A percentile compares a stretch with the other conserved stretches of the same genome.
Conservation (phyloP, 2,113 vertebrate species). For the Forbesichthys agassizii region DNA sequence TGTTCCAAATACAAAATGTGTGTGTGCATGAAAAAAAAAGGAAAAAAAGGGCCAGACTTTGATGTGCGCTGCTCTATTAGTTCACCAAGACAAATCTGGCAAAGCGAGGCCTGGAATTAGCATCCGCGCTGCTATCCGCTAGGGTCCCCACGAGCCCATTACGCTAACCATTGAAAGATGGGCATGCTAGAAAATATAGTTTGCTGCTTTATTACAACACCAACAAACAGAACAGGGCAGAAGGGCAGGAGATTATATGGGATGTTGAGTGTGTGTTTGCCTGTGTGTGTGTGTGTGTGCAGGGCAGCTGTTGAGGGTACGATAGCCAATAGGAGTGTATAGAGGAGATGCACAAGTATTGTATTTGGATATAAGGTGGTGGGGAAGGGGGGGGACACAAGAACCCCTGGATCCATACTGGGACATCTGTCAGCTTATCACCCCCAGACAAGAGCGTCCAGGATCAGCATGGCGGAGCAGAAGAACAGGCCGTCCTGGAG, state of each 20-base stretch:
- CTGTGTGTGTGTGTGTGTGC: conserved; percentile 1
- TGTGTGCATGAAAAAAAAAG: conserved; percentile 17
- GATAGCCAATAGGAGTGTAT: conserved; percentile 24
- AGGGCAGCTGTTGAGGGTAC: conserved; percentile 19
- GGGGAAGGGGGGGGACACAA: conserved; percentile 6
- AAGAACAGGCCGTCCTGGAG: conserved; percentile 67
- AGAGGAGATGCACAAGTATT: conserved; percentile 4
- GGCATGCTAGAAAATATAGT: conserved; percentile 48
- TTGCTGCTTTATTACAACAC: conserved; percentile 44
- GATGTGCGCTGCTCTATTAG: conserved; percentile 49
- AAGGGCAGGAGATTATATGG: conserved; percentile 3
- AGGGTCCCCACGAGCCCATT: conserved; percentile 54
- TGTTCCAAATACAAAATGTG: conserved; percentile 36
- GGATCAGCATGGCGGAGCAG: conserved; percentile 75
- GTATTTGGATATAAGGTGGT: not conserved
- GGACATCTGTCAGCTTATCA: conserved; percentile 78
- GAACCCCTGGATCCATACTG: conserved; percentile 62
- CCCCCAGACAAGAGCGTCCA: conserved; percentile 77
- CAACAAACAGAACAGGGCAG: conserved; percentile 25
- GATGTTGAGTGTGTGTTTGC: not conserved
- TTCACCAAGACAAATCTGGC: conserved; percentile 52
- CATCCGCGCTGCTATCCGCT: conserved; percentile 53
- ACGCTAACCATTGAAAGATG: conserved; percentile 55
- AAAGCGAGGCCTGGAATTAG: conserved; percentile 56
- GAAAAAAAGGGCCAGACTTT: conserved; percentile 37